These are phyloP conservation scores for Dinomys branickii DNA, from an alignment of 2,113 vertebrate genomes.

Conservation along the genomic window DNA sequence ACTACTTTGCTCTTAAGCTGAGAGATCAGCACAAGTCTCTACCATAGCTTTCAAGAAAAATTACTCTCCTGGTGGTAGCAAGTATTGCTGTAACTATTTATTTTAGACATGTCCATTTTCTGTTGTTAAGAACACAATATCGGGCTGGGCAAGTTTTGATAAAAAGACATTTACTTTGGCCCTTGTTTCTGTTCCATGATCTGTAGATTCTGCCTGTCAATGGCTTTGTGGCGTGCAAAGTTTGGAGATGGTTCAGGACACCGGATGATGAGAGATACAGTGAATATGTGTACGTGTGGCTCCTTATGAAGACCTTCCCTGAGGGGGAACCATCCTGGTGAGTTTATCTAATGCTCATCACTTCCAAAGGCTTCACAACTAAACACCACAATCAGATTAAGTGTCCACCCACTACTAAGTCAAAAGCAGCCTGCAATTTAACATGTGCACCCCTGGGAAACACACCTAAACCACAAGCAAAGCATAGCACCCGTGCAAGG, in stretches of 20 bases:
- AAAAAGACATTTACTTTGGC: not conserved
- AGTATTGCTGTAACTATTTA: not conserved
- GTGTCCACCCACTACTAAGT: not conserved
- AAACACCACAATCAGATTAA: not conserved
- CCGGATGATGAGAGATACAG: not conserved
- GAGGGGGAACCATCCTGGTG: not conserved
- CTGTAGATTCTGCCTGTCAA: not conserved
- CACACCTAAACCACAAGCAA: not conserved
- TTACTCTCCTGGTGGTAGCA: not conserved
- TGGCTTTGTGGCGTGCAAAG: not conserved
- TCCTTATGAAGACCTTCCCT: no score
- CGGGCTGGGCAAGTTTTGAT: not conserved
- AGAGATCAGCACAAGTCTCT: no score
- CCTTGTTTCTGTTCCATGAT: not conserved
- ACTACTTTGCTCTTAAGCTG: not conserved
- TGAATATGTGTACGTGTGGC: no score
- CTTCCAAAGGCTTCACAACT: no score
- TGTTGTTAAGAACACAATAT: not conserved
- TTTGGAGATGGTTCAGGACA: not conserved
- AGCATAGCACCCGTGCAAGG: not conserved
- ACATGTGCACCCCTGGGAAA: no score
- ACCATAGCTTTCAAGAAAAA: not conserved
- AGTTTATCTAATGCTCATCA: not conserved
- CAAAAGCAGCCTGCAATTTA: not conserved
- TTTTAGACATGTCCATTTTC: not conserved